Conservation (phyloP, 2,113 vertebrate species). For the Chionomys nivalis region DNA sequence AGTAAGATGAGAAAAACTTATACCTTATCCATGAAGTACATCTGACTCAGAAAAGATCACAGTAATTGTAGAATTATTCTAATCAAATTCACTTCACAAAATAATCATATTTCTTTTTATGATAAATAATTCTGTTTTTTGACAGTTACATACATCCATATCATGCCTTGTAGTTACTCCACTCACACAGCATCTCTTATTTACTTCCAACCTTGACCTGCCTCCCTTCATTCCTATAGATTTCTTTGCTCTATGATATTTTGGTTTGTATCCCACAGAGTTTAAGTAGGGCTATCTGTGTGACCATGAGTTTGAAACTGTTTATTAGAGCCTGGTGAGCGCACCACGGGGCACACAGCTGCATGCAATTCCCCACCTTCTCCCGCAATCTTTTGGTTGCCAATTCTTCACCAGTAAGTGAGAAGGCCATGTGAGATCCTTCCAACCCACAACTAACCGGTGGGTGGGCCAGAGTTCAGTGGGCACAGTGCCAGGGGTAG, state of each 20-base stretch:
- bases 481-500: background rate
- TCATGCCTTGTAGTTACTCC: background rate
- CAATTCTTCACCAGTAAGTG: background rate
- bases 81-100: conserved; percentile 41
- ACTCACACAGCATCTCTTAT: background rate
- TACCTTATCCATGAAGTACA: background rate
- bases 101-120: conserved; percentile 7
- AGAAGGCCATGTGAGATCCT: background rate
- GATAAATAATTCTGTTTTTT: too few relatives aligned
- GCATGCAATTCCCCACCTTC: too few relatives aligned
- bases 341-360: background rate
- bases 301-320: background rate
- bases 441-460: background rate
- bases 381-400: background rate
- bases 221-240: background rate
- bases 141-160: background rate
- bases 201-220: background rate
- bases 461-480: background rate
- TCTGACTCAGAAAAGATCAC: background rate
- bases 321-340: background rate
- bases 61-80: conserved; percentile 20
- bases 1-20: background rate
- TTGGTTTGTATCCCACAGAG: too few relatives aligned
- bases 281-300: background rate
- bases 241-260: background rate